Base-by-base conservation (phyloP, 37 sponge, comb jelly and placozoan species). In the Bolinopsis microptera region DNA sequence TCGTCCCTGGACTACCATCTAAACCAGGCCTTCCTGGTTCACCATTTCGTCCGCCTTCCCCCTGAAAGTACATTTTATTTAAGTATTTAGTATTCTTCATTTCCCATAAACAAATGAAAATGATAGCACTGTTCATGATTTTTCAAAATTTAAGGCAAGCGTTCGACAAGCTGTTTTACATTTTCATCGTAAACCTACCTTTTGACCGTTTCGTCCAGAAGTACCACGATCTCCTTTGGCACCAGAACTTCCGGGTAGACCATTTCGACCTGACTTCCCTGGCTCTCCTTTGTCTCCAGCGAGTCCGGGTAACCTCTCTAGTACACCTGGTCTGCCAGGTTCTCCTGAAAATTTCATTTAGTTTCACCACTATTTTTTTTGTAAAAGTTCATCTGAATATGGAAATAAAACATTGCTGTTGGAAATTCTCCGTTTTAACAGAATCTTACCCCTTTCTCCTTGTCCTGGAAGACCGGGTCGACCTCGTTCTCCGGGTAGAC, bases 261-360 rank as follows among this genome's bases (percentile, higher is more conserved):
- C 92, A 69, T 69, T 28, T 93, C 34, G 28, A 21, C 34, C 35
- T 0, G 41, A 22, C 35, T 75, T 92, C 24, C 90, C 94, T 18
- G 92, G 32, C 33, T 92, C 67, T 75, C 94, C 94, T 13, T 40
- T 22, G 27, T 35, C 69, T 76, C 94, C 94, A 25, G 41, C 23
- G 8, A 41, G 35, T 93, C 94, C 94, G 0, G 40, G 83, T 27
- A 92, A 33, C 0, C 92, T n/a, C 5, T 30, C 95, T 74, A 69
- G 32, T 16, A 69, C 72, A 35, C 93, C 95, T 32, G 86, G 37
- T 18, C 26, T 69, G 0, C 94, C 94, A n/a, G 83, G 38, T 1
- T 74, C 93, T 24, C 75, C 61, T 48, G 61, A 48, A 48, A 48
- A n/a, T n/a, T n/a, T n/a, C n/a, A n/a, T n/a, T n/a, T n/a, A n/a